These are phyloP conservation scores for Nesoenas mayeri DNA, from an alignment of 2,113 vertebrate genomes.

Conservation along the genomic window DNA sequence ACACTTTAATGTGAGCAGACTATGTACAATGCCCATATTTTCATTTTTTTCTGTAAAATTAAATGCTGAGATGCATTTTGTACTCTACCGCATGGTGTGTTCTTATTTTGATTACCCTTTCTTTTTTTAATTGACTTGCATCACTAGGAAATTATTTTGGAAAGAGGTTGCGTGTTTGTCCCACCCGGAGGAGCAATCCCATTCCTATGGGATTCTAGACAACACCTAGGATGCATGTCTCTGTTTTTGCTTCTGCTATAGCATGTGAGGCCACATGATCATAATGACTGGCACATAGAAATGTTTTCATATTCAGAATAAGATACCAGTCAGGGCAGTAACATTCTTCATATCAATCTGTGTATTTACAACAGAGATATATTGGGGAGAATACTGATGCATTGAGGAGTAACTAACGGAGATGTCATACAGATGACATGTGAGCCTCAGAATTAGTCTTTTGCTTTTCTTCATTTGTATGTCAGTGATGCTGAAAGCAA, in stretches of 20 bases:
- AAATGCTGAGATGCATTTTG: background rate
- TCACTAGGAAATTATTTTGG: background rate
- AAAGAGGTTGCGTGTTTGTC: fast-evolving
- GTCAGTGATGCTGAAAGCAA: background rate
- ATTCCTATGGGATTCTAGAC: background rate
- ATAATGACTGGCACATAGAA: background rate
- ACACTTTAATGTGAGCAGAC: background rate
- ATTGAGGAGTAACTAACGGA: background rate
- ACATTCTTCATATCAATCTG: background rate
- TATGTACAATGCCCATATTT: background rate
- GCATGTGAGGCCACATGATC: background rate
- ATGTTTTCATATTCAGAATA: background rate
- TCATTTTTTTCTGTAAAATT: background rate
- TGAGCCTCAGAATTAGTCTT: background rate
- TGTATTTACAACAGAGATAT: background rate
- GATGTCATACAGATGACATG: background rate
- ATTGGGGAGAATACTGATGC: background rate
- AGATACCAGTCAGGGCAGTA: background rate
- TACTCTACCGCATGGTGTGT: fast-evolving
- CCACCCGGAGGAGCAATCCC: background rate
- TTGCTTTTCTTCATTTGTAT: background rate
- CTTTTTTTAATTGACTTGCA: background rate
- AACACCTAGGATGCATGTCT: background rate
- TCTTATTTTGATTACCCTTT: background rate
- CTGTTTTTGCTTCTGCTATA: background rate